Percentiles rank a stretch among this genome's conserved stretches.
These are phyloP conservation scores for Melanchra persicariae DNA, from an alignment of 2,888 invertebrate species.

Conservation along the genomic window DNA sequence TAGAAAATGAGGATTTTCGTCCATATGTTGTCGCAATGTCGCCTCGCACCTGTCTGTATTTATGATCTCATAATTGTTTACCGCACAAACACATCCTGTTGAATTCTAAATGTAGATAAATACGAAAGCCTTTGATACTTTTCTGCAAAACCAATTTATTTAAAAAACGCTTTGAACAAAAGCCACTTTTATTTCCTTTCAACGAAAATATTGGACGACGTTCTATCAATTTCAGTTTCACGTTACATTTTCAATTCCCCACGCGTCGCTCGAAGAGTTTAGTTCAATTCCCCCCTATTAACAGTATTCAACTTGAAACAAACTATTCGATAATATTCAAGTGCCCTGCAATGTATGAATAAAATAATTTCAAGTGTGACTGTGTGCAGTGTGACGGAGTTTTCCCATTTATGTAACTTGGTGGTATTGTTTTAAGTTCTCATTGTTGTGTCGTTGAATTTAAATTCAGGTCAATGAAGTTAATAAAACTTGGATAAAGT, in stretches of 20 bases:
- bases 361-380: constrained; percentile 52
- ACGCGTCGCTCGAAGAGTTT: constrained; percentile 34
- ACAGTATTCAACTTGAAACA: constrained; percentile 31
- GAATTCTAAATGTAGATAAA: constrained; percentile 1
- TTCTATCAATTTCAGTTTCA: constrained; percentile 44
- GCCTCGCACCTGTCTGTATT: not conserved
- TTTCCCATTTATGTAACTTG: constrained; percentile 40
- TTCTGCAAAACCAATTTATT: constrained; percentile 30
- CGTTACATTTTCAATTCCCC: constrained; percentile 50
- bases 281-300: constrained; percentile 21
- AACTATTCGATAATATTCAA: constrained; percentile 47
- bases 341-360: constrained; percentile 26
- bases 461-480: too few species aligned
- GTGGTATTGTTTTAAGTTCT: constrained; percentile 3
- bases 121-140: not conserved
- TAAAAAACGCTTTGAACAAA: constrained; percentile 19
- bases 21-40: not conserved
- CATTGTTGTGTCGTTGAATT: not conserved
- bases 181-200: constrained; percentile 33
- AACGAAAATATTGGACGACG: constrained; percentile 35
- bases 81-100: not conserved
- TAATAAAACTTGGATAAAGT: too few species aligned
- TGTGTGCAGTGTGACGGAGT: constrained; percentile 23
- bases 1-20: too few species aligned
- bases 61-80: not conserved